Evolutionary conservation across 2,888 invertebrate genomes (phyloP), one percentile per base, ranked within the genome.

Genomic region (Phengaris alcon): DNA sequence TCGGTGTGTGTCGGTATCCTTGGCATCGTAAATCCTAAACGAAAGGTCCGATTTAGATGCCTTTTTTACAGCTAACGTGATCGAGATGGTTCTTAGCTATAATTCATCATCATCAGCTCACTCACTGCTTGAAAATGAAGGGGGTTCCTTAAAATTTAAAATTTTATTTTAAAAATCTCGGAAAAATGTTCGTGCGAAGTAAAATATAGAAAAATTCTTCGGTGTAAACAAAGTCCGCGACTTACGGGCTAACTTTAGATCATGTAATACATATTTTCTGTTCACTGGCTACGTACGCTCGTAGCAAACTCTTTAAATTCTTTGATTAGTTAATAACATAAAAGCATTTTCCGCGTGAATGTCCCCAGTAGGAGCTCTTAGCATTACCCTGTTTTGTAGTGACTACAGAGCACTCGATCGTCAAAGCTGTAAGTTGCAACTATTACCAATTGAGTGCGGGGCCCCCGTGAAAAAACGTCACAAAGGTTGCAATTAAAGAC

Each of bases 401-500:
- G 4, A 10, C 10, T 52, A 52, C 10, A 12, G 10, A 52, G 35
- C 35, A 44, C 64, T 64, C 64, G 64, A 64, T 64, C 64, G 64
- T 64, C 64, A 64, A 64, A 64, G 44, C 7, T 8, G 22, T 35
- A 64, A 64, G 44, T 2, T 15, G 22, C 64, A 64, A 64, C 64
- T 64, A 44, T 64, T 64, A 35, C 64, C 64, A 44, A 64, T 64
- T 35, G 64, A 64, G 64, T 64, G 59, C 59, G 52, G 52, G 52
- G 52, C 8, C 52, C 10, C 52, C 51, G 70, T 72, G 35, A 72
- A 72, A 70, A 72, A 72, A 52, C 52, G 72, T 35, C 54, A 72
- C 72, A 72, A 72, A 72, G 52, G 48, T 70, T 54, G 72, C 72
- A 72, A 72, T 72, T 72, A 72, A 72, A 72, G 72, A 72, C 72